Conservation (phyloP, 2,888 invertebrate genomes). For the Epiblema foenella region DNA sequence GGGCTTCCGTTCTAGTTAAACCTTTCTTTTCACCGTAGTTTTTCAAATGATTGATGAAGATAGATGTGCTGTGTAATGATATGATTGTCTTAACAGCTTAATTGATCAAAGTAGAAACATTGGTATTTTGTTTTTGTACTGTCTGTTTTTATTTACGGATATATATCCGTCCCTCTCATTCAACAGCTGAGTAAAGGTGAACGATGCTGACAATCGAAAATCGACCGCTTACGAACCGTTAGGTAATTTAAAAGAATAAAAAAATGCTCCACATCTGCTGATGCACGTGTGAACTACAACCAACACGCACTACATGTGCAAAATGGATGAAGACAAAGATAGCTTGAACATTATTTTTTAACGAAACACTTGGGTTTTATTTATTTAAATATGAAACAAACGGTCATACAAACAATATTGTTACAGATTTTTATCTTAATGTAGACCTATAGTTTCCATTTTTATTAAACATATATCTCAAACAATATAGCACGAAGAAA, state of each 20-base stretch:
- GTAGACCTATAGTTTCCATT: no score
- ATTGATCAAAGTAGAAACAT: constrained; percentile 22
- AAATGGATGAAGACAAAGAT: constrained; percentile 3
- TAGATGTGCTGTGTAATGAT: not conserved
- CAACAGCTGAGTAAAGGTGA: constrained; percentile 22
- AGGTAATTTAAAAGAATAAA: constrained; percentile 27
- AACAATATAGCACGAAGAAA: no score
- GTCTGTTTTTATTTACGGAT: not conserved
- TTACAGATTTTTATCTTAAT: no score
- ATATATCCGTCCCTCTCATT: constrained; percentile 16
- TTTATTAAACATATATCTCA: no score
- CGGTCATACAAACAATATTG: no score
- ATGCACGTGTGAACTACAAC: constrained; percentile 21
- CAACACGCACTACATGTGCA: constrained; percentile 1
- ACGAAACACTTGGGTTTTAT: not conserved
- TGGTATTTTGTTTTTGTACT: constrained; percentile 11
- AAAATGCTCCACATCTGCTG: constrained; percentile 30
- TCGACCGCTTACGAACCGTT: constrained; percentile 29
- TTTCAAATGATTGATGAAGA: constrained; percentile 2
- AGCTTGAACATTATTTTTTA: not conserved
- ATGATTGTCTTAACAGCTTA: constrained; percentile 6
- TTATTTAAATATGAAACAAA: no score
- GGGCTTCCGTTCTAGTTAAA: no score
- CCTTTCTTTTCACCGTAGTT: no score
- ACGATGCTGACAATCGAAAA: constrained; percentile 22